Percentiles rank a stretch among this genome's conserved stretches.
Conservation (phyloP, 2,113 vertebrate genomes). For the Thunnus thynnus region DNA sequence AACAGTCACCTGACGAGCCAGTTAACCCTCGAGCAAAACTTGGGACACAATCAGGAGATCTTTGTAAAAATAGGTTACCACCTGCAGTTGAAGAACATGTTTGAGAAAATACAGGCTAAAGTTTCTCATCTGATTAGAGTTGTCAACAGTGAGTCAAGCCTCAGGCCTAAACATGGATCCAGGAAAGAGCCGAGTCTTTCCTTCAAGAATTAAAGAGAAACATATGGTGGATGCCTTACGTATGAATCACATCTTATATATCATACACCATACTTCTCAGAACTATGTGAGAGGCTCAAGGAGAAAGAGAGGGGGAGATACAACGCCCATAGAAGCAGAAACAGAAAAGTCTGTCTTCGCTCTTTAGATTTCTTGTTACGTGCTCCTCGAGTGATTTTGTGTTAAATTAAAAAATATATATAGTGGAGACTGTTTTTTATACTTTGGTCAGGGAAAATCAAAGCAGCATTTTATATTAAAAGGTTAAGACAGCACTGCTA, state of each 20-base stretch:
- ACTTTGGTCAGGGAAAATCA: too few relatives aligned
- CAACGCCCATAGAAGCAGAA: not conserved
- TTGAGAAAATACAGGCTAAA: not conserved
- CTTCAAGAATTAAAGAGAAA: conserved; percentile 32
- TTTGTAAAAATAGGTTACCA: not conserved
- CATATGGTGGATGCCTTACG: conserved; percentile 30
- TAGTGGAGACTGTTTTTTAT: too few relatives aligned
- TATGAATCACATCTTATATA: conserved; percentile 49
- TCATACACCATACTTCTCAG: conserved; percentile 8
- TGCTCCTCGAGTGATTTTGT: not conserved
- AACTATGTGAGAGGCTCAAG: conserved; percentile 18
- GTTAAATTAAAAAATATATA: too few relatives aligned
- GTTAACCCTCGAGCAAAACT: conserved; percentile 22
- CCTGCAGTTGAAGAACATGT: not conserved
- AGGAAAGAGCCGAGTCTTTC: not conserved
- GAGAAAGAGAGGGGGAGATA: not conserved
- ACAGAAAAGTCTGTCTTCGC: not conserved
- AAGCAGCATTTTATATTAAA: not conserved
- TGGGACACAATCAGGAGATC: conserved; percentile 46
- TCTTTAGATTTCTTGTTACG: not conserved
- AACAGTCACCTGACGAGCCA: conserved; percentile 40
- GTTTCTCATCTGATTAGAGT: conserved; percentile 8
- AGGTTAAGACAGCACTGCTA: not conserved
- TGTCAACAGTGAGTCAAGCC: not conserved
- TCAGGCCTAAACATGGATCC: conserved; percentile 1